Percentiles rank a stretch among this genome's conserved stretches.
Evolutionary conservation across 1,140 invertebrate genomes (phyloP).

Genomic region (Zaprionus davidi): DNA sequence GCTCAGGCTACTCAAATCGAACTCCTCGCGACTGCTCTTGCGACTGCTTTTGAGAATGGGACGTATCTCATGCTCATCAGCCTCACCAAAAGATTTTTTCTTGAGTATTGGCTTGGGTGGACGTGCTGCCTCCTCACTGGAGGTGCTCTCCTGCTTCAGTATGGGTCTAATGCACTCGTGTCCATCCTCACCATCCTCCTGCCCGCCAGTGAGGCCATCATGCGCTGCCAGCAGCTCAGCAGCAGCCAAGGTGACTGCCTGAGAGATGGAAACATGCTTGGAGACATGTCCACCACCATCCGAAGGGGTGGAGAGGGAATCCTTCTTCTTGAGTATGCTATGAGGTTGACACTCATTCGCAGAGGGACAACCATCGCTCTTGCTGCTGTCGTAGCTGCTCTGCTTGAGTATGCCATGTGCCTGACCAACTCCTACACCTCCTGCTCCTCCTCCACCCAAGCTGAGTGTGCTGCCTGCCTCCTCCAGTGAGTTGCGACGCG

Average conservation of each 20-base stretch:
- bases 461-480: constrained; percentile 62
- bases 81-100: constrained; percentile 92
- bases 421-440: constrained; percentile 30
- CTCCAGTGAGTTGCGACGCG: constrained; percentile 85
- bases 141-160: constrained; percentile 86
- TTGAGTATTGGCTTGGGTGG: constrained; percentile 91
- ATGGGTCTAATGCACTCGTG: constrained; percentile 89
- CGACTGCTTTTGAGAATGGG: constrained; percentile 92
- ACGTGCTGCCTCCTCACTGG: constrained; percentile 77
- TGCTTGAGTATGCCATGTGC: constrained; percentile 89
- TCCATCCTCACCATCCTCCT: constrained; percentile 84
- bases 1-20: constrained; percentile 55
- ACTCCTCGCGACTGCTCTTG: constrained; percentile 86
- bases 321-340: constrained; percentile 90
- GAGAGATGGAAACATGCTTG: constrained; percentile 89
- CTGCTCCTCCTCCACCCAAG: neutral
- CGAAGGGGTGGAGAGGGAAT: constrained; percentile 86
- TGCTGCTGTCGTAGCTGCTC: constrained; percentile 86
- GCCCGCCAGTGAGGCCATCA: constrained; percentile 34
- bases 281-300: constrained; percentile 75
- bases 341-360: constrained; percentile 89
- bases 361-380: constrained; percentile 85
- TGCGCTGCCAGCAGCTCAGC: constrained; percentile 84
- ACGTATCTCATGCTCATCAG: constrained; percentile 87
- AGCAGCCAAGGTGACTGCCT: constrained; percentile 88